phyloP scores from a whole-genome alignment of 1,140 invertebrate genomes.

The Trichonephila clavipes region DNA sequence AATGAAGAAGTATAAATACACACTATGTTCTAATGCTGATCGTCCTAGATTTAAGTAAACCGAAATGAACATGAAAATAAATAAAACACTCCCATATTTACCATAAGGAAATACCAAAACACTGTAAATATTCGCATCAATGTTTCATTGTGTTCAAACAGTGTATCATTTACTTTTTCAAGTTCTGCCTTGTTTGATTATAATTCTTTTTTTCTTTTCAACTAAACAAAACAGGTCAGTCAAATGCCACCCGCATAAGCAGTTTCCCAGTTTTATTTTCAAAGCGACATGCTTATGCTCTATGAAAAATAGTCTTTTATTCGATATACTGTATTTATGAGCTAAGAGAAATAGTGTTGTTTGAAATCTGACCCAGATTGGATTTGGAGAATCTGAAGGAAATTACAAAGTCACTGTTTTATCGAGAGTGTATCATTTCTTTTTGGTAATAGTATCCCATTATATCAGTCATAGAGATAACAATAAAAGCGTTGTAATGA shows the following conservation, averaged over 20 bases:
- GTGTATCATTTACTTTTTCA: constrained; percentile 11
- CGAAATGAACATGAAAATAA: background rate
- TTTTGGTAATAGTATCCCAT: no score
- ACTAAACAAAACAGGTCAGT: background rate
- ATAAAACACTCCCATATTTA: constrained; percentile 22
- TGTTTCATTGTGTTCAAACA: constrained; percentile 47
- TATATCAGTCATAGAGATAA: no score
- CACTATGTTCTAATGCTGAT: background rate
- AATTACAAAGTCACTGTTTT: no score
- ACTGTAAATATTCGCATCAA: background rate
- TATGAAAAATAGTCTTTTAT: background rate
- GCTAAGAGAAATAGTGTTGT: background rate
- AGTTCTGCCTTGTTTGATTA: background rate
- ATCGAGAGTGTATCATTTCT: no score
- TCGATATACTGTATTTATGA: background rate
- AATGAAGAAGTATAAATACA: background rate
- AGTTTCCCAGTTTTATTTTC: background rate
- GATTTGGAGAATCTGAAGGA: no score
- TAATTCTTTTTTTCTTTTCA: background rate
- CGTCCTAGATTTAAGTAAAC: background rate
- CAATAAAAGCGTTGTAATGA: no score
- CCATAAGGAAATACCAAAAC: background rate
- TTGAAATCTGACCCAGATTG: no score
- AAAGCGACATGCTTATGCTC: background rate
- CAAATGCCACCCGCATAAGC: background rate